Evolutionary conservation across 1,140 invertebrate genomes (phyloP), one percentile per base, ranked within the genome.

Genomic region (Megalopta genalis): DNA sequence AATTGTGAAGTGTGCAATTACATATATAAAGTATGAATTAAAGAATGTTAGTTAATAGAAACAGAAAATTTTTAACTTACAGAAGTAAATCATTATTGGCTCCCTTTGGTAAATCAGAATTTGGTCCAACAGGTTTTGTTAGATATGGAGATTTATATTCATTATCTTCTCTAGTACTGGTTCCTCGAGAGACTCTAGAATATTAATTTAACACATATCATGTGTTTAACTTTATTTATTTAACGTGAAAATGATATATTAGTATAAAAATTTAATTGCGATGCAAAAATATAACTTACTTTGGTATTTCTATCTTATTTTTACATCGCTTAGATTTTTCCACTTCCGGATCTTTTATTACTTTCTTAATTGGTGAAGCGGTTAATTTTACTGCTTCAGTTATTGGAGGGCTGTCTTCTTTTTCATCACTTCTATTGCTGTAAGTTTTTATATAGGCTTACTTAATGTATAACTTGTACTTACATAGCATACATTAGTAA

Each of bases 51-150:
- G 14, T 46, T 46, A 46, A 46, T 21, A 54, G 18, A 77, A 67
- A 18, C 23, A 37, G 0, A 54, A 71, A 78, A 46, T 62, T 27
- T 73, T 66, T 46, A 82, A 94, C 95, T 94, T 93, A 96, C 96
- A 96, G 88, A 23, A 96, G 89, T 39, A 96, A 90, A 84, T 94
- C 93, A 83, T 96, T 95, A 89, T 96, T 94, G 1, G 95, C 93
- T 77, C 96, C 96, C 89, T 95, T 95, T n/a, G 88, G 86, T n/a
- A 95, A 88, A 77, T 93, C 91, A 10, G 93, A 83, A 91, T 96
- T 95, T 49, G 95, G 93, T 74, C 96, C 96, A 21, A 89, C 73
- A n/a, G 94, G 92, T 86, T 94, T 94, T 54, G 90, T 93, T 59
- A 94, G 76, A 91, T 94, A 92, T 78, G 91, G 77, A 66, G 95